Percentiles rank a stretch among this genome's conserved stretches.
Conservation (phyloP, 2,797 vertebrate genomes). For the Takifugu rubripes region DNA sequence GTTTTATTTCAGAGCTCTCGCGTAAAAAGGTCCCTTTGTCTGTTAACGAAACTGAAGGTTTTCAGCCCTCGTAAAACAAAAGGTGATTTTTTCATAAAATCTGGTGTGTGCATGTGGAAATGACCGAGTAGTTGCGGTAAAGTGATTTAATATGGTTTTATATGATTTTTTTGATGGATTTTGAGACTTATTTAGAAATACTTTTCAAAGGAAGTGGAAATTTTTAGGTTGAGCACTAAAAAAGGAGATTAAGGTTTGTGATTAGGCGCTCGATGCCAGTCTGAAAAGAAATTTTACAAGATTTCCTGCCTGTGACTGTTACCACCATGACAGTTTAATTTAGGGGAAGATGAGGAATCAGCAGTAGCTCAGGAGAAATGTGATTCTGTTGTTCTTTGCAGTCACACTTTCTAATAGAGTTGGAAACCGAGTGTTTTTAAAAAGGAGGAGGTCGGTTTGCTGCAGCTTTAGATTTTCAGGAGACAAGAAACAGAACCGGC, state of each 20-base stretch:
- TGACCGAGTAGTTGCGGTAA: too few relatives aligned
- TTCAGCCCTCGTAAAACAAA: too few relatives aligned
- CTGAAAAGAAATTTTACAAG: constrained; percentile 12
- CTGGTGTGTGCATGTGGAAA: too few relatives aligned
- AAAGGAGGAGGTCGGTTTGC: constrained; percentile 7
- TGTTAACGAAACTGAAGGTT: not conserved
- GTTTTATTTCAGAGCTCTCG: constrained; percentile 15
- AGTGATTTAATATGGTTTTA: too few relatives aligned
- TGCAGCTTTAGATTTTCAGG: constrained; percentile 10
- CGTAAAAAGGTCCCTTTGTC: too few relatives aligned
- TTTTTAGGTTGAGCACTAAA: not conserved
- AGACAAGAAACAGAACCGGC: constrained; percentile 60
- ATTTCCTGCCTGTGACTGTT: constrained; percentile 8
- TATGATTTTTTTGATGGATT: too few relatives aligned
- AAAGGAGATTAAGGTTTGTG: not conserved
- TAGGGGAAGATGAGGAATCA: constrained; percentile 1
- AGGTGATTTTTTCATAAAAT: too few relatives aligned
- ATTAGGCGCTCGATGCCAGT: constrained; percentile 2
- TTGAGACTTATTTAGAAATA: too few relatives aligned
- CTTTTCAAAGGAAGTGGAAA: not conserved
- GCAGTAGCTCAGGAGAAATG: constrained; percentile 4
- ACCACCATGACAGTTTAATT: constrained; percentile 16
- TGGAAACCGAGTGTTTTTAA: not conserved
- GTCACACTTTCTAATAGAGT: constrained; percentile 8
- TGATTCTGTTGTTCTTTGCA: constrained; percentile 4